Conservation (phyloP, 2,888 invertebrate species). For the Cerceris ruficornis region DNA sequence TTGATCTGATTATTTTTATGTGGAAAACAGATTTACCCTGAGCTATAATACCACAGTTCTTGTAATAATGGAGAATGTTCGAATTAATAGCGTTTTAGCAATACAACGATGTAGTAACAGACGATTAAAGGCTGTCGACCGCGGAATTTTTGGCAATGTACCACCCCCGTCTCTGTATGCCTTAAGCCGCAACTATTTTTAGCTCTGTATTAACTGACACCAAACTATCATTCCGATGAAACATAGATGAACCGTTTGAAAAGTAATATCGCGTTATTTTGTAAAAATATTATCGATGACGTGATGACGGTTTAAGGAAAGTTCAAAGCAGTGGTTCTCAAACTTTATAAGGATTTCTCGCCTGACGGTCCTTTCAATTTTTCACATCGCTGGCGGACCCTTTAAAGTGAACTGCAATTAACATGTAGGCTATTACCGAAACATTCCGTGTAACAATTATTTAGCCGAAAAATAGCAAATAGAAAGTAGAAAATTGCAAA, state of each 20-base stretch:
- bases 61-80: background rate
- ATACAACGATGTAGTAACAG: background rate
- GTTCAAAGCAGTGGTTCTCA: too few relatives aligned
- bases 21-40: background rate
- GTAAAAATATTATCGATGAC: too few relatives aligned
- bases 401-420: too few relatives aligned
- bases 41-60: background rate
- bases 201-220: conserved; percentile 3
- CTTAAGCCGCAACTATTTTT: conserved; percentile 25
- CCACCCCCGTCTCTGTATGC: conserved; percentile 2
- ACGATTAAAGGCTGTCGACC: conserved; percentile 20
- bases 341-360: too few relatives aligned
- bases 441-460: too few relatives aligned
- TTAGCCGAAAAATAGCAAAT: too few relatives aligned
- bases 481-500: too few relatives aligned
- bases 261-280: background rate
- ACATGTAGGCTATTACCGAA: too few relatives aligned
- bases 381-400: too few relatives aligned
- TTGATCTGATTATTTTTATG: background rate
- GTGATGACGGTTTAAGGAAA: too few relatives aligned
- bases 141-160: conserved; percentile 29
- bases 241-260: background rate
- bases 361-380: too few relatives aligned
- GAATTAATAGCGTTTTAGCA: background rate
- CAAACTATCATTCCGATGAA: conserved; percentile 2